Evolutionary conservation across 2,888 invertebrate species (phyloP), one percentile per base, ranked within the genome.

Genomic region (Drosophila suboccidentalis): DNA sequence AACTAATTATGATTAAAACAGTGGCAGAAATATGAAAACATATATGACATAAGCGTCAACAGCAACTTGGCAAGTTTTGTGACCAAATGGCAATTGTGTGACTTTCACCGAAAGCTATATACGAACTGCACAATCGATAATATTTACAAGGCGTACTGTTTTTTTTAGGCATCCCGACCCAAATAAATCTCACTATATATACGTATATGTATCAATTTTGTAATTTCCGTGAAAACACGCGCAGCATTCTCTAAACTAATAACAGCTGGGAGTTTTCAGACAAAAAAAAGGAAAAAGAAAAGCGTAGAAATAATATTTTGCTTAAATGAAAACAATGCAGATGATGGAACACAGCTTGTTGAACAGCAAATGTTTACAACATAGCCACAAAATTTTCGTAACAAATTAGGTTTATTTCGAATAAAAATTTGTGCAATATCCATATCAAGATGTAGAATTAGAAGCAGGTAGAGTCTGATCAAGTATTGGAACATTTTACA

Each of bases 261-360:
- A 71, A 75, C 75, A 75, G 82, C 75, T 82, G 82, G 60, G 62
- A 66, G 54, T 55, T 79, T 82, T 82, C 76, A 64, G 66, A 44
- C 55, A 50, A 63, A 46, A 60, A 63, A 9, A 13, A 38, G 49
- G 38, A 36, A 59, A 47, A 36, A 61, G 13, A 15, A 51, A 60
- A 41, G 41, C 39, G 41, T 39, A 49, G 32, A 62, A 43, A 67
- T 47, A 69, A 67, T 54, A 68, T 71, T 63, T 47, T 49, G 39
- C 32, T 43, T 59, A 44, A 76, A 76, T 63, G 65, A 67, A 69
- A 78, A 71, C 70, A 71, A 44, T 11, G 39, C 50, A 11, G 11
- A 34, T 62, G 80, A 82, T 67, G 66, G 50, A 78, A 69, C 67
- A 17, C 82, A 80, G 75, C 72, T 69, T 67, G 62, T 66, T 19